phyloP scores from a whole-genome alignment of 2,888 invertebrate species.

The Agonopterix subpropinquella region DNA sequence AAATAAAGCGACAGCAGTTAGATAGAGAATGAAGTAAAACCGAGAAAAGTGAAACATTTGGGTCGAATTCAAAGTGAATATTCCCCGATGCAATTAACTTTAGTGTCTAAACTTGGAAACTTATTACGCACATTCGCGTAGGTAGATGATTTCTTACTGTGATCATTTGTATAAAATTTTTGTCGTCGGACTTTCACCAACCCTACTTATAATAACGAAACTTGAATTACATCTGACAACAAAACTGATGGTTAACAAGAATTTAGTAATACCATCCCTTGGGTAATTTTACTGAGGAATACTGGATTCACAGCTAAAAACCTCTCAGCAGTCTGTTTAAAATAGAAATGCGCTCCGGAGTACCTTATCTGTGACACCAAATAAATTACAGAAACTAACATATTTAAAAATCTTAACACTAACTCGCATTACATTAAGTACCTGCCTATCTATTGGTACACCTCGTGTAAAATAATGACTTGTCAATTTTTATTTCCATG shows the following conservation, averaged over 20 bases:
- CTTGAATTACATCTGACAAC: not conserved
- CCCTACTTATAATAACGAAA: not conserved
- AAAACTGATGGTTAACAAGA: not conserved
- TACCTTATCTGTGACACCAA: conserved; percentile 7
- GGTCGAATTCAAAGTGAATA: conserved; percentile 12
- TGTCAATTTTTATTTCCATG: conserved; percentile 57
- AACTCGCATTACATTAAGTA: conserved; percentile 1
- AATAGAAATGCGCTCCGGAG: not conserved
- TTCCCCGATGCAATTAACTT: conserved; percentile 18
- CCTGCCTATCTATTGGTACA: conserved; percentile 2
- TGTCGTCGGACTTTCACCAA: conserved; percentile 26
- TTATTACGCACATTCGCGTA: conserved; percentile 71
- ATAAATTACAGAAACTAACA: conserved; percentile 1
- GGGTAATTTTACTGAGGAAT: too few relatives aligned
- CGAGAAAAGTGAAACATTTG: conserved; percentile 1
- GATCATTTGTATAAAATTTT: conserved; percentile 57
- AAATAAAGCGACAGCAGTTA: not conserved
- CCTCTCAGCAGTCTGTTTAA: not conserved
- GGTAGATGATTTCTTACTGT: conserved; percentile 68
- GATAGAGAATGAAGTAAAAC: not conserved
- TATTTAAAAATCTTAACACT: not conserved
- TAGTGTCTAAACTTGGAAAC: conserved; percentile 46
- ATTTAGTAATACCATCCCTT: not conserved
- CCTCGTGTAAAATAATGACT: conserved; percentile 9
- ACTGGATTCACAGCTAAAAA: not conserved